Base-by-base conservation (phyloP, 1,140 invertebrate genomes). In the Daktulosphaira vitifoliae region DNA sequence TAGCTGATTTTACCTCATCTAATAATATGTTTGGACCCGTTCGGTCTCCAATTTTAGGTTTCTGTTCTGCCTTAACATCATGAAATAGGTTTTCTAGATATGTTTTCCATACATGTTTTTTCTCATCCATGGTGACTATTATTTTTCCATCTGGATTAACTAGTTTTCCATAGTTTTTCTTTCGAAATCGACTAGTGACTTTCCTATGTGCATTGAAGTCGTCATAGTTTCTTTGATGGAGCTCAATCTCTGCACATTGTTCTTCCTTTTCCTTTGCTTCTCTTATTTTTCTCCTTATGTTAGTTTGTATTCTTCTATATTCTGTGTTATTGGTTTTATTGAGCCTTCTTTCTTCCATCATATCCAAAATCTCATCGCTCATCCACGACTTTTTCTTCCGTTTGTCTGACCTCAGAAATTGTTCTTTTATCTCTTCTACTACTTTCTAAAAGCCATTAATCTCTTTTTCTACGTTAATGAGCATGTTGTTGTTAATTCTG, bases 91-190 rank as follows among this genome's bases (percentile, higher is more conserved):
- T 39, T 68, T 68, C n/a, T 25, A 26, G 66, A 56, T n/a, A 69
- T 65, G 2, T 68, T 49, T 37, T 66, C 69, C 25, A 42, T 46
- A 48, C 22, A 11, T 42, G 22, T 69, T 62, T 74, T 70, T 25
- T 29, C 33, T 25, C 73, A 71, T 25, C 70, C 72, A 23, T 69
- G 73, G 71, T 73, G 74, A 4, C 73, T 74, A 44, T 72, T 74
- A 26, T 73, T 49, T 20, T 70, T 64, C 48, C 72, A 50, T 15
- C 68, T 67, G 15, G 67, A 72, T 64, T 71, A 39, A n/a, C n/a
- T n/a, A n/a, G n/a, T n/a, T 46, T 66, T 65, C 42, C 56, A 26
- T 38, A 51, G 15, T 37, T 67, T 16, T 44, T 15, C 16, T 26
- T 67, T 44, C 53, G 25, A 42, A 54, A 52, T 29, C 65, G 15